phyloP scores from a whole-genome alignment of 2,888 invertebrate species.

The Selenia dentaria region DNA sequence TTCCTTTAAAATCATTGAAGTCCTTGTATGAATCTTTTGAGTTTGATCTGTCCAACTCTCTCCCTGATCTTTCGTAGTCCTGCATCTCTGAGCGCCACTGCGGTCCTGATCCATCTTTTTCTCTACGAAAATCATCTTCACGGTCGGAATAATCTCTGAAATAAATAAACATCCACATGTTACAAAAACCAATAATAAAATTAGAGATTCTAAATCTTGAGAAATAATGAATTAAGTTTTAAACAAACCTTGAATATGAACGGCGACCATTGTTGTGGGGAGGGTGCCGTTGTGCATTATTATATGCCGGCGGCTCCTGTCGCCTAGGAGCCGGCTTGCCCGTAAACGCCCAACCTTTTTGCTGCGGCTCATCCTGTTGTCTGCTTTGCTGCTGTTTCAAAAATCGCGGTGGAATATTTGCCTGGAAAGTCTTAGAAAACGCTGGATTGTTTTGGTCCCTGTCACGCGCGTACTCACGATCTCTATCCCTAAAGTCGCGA shows the following conservation, averaged over 20 bases:
- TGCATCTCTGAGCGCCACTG: constrained; percentile 82
- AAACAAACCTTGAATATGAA: constrained; percentile 65
- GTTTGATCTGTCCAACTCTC: constrained; percentile 75
- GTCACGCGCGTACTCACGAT: constrained; percentile 68
- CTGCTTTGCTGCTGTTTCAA: constrained; percentile 89
- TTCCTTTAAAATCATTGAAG: constrained; percentile 74
- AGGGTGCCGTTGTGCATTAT: constrained; percentile 69
- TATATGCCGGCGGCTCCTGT: constrained; percentile 57
- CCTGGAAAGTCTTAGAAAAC: constrained; percentile 91
- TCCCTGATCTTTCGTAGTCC: constrained; percentile 71
- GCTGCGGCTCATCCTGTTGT: constrained; percentile 65
- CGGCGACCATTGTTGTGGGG: constrained; percentile 72
- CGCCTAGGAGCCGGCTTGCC: constrained; percentile 68
- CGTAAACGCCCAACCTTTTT: constrained; percentile 74
- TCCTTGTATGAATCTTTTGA: constrained; percentile 82
- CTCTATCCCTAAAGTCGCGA: constrained; percentile 53
- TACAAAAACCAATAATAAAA: background rate
- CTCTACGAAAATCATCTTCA: constrained; percentile 75
- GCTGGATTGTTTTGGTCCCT: constrained; percentile 83
- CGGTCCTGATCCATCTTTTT: constrained; percentile 71
- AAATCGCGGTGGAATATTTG: constrained; percentile 94
- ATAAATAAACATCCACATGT: background rate
- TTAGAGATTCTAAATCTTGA: background rate
- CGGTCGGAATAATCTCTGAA: constrained; percentile 76
- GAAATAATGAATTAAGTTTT: constrained; percentile 1